A percentile compares a stretch with the other conserved stretches of the same genome.
phyloP scores from a whole-genome alignment of 2,888 invertebrate species.

The Melipona bicolor region DNA sequence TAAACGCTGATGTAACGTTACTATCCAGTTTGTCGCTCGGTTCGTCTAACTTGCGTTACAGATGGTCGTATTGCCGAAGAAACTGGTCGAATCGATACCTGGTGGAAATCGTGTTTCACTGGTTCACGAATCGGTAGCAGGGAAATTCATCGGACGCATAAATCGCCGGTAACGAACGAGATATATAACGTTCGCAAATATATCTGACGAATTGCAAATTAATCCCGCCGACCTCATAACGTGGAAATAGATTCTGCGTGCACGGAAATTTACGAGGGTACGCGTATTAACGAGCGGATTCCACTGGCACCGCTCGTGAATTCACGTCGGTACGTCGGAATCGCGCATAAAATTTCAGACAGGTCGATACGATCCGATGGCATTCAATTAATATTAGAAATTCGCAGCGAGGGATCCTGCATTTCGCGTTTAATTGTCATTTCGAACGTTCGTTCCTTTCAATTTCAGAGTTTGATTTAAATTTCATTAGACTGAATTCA shows the following conservation, averaged over 20 bases:
- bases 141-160: constrained; percentile 11
- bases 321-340: constrained; percentile 9
- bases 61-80: background rate
- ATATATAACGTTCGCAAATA: constrained; percentile 46
- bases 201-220: constrained; percentile 43
- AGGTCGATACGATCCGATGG: background rate
- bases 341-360: constrained; percentile 12
- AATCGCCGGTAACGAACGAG: constrained; percentile 16
- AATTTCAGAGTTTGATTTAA: no score
- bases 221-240: constrained; percentile 50
- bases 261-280: constrained; percentile 47
- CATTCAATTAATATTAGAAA: constrained; percentile 3
- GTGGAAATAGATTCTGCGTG: constrained; percentile 50
- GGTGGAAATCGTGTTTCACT: background rate
- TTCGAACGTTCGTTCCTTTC: no score
- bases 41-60: background rate
- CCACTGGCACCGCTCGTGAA: constrained; percentile 24
- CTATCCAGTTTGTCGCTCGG: background rate
- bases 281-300: constrained; percentile 33
- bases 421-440: background rate
- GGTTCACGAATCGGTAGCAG: background rate
- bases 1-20: background rate
- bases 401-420: background rate
- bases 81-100: background rate
- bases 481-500: no score